Evolutionary conservation across 2,797 vertebrate genomes (phyloP).

Genomic region (Danio jaintianensis): DNA sequence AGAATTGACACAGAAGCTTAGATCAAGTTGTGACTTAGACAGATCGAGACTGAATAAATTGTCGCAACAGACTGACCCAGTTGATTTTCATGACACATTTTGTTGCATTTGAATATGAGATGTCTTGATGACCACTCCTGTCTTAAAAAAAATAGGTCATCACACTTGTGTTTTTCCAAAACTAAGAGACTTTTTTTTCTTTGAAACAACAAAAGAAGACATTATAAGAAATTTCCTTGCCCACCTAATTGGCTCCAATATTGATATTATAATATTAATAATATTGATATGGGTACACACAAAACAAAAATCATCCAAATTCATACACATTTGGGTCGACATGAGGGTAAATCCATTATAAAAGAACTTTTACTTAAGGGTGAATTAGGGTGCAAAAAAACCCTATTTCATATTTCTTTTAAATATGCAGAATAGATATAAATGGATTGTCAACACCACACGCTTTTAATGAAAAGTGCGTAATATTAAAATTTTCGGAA

Average conservation of each 20-base stretch:
- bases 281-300: no score
- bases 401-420: not conserved
- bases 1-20: not conserved
- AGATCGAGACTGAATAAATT: not conserved
- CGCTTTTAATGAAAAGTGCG: not conserved
- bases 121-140: not conserved
- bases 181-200: not conserved
- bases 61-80: not conserved
- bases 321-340: not conserved
- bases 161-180: not conserved
- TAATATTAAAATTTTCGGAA: conserved; percentile 5
- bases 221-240: not conserved
- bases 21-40: not conserved
- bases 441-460: not conserved
- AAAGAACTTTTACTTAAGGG: not conserved
- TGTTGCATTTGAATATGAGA: not conserved
- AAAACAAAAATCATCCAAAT: no score
- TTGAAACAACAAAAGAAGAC: not conserved
- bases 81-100: conserved; percentile 8
- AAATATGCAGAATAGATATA: not conserved
- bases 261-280: no score
- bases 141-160: not conserved
- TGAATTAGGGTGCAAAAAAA: conserved; percentile 12
- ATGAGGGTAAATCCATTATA: not conserved
- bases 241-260: not conserved